A percentile compares a stretch with the other conserved stretches of the same genome.
Conservation (phyloP, 1,140 invertebrate species). For the Euura lappo region DNA sequence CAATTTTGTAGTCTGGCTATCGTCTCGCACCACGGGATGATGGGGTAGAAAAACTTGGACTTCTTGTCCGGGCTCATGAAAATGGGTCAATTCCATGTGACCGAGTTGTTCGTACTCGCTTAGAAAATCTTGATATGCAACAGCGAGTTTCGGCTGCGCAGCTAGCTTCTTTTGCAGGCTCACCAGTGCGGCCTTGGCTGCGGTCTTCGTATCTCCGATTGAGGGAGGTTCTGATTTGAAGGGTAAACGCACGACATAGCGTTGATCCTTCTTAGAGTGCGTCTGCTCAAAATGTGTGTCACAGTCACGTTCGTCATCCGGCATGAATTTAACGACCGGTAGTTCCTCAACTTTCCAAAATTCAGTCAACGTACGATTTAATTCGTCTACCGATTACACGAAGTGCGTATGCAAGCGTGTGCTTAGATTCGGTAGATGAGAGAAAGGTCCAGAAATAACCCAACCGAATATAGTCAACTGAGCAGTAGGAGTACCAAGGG, state of each 20-base stretch:
- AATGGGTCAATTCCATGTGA: background rate
- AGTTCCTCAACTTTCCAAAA: no score
- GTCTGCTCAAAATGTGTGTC: background rate
- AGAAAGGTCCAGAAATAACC: background rate
- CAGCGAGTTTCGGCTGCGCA: no score
- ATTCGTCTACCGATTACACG: background rate
- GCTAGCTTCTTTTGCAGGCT: no score
- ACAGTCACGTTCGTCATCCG: conserved; percentile 10
- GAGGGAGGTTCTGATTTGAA: background rate
- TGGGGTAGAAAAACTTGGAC: no score
- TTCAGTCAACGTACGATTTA: no score
- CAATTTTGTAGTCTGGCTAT: no score
- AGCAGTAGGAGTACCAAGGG: no score
- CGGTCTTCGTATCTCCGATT: background rate
- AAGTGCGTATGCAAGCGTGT: background rate
- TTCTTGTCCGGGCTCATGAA: background rate
- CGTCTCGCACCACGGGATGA: no score
- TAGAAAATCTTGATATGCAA: no score
- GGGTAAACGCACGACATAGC: background rate
- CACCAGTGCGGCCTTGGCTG: background rate
- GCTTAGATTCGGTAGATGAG: background rate
- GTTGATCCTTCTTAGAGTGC: background rate
- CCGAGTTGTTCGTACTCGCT: no score
- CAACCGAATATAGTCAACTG: no score
- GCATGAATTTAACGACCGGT: no score